These are phyloP conservation scores for Coranthus polyacanthus DNA, from an alignment of 2,797 vertebrate species.

Conservation along the genomic window DNA sequence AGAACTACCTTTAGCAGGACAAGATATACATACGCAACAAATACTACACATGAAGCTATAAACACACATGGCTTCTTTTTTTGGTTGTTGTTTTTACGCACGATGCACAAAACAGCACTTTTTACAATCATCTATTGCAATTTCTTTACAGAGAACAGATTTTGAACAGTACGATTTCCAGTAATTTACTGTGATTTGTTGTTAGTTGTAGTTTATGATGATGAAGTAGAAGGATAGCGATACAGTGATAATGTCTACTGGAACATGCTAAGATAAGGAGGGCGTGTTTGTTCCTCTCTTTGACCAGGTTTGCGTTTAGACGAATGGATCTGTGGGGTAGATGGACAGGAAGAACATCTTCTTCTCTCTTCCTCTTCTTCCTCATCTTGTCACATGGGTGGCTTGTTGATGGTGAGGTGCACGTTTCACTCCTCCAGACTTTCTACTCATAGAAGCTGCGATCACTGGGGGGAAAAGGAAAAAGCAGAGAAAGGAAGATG, in stretches of 20 bases:
- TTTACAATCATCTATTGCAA: slow-evolving; percentile 71
- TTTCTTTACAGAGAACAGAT: slow-evolving; percentile 66
- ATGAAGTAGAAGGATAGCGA: slow-evolving; percentile 9
- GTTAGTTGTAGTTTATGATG: slow-evolving; percentile 11
- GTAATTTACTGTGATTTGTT: slow-evolving; percentile 52
- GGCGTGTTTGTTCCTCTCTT: slow-evolving; percentile 17
- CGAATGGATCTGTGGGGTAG: neutral
- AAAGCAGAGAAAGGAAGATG: neutral
- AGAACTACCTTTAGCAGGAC: slow-evolving; percentile 50
- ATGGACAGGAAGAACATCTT: neutral
- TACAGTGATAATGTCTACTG: slow-evolving; percentile 10
- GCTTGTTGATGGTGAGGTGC: slow-evolving; percentile 12
- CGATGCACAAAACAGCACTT: slow-evolving; percentile 78
- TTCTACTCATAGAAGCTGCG: slow-evolving; percentile 79
- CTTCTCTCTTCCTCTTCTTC: slow-evolving; percentile 21
- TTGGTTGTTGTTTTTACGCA: slow-evolving; percentile 44
- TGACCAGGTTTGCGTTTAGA: slow-evolving; percentile 27
- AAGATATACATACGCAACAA: slow-evolving; percentile 57
- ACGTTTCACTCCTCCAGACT: neutral
- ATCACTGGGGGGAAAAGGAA: slow-evolving; percentile 63
- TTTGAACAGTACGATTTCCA: slow-evolving; percentile 66
- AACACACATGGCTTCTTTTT: slow-evolving; percentile 51
- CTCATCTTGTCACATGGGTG: neutral
- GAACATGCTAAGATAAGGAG: slow-evolving; percentile 68
- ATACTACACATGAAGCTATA: slow-evolving; percentile 55